Evolutionary conservation across 2,797 vertebrate genomes (phyloP).

Genomic region (Otus scops): DNA sequence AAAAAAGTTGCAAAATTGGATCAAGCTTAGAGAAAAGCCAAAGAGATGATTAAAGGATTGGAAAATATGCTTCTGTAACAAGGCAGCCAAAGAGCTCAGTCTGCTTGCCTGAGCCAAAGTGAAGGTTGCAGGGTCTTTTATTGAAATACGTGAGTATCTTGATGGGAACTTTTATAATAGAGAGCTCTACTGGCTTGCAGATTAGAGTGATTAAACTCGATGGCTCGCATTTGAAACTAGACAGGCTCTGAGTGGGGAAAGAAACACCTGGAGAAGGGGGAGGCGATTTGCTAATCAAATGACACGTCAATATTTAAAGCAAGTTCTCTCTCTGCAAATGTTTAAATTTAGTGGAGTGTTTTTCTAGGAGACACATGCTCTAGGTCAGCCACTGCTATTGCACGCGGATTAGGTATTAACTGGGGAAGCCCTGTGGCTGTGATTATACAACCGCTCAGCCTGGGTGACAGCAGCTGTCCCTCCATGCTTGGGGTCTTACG

Average conservation of each 20-base stretch:
- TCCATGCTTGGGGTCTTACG: not conserved
- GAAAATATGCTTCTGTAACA: not conserved
- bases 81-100: not conserved
- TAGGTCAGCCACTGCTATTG: not conserved
- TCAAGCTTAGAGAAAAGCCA: constrained; percentile 30
- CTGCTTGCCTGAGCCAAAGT: not conserved
- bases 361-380: not conserved
- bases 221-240: not conserved
- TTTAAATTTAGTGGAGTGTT: not conserved
- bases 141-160: not conserved
- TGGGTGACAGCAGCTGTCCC: not conserved
- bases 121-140: not conserved
- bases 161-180: not conserved
- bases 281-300: not conserved
- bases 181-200: not conserved
- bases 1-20: constrained; percentile 10
- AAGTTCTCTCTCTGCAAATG: not conserved
- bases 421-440: constrained; percentile 7
- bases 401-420: constrained; percentile 60
- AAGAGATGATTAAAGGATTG: constrained; percentile 15
- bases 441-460: not conserved
- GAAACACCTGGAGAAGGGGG: not conserved
- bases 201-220: not conserved
- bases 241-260: not conserved
- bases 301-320: not conserved